Evolutionary conservation across 2,888 invertebrate genomes (phyloP).

Genomic region (Abrostola triplasia): DNA sequence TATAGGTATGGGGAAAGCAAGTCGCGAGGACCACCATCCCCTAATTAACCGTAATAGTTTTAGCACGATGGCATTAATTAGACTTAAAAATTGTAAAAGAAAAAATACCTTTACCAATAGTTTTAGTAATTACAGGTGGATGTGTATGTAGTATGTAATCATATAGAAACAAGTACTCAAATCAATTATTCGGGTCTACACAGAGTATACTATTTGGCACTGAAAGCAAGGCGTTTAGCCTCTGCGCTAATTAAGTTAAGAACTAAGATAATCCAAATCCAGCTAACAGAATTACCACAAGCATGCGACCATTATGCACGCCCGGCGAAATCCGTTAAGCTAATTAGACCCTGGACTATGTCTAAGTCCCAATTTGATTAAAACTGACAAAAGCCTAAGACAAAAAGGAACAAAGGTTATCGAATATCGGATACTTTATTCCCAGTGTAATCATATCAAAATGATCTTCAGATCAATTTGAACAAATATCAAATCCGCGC

Average conservation of each 20-base stretch:
- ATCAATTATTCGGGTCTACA: conserved; percentile 2
- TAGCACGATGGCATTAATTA: no score
- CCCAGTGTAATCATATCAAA: background rate
- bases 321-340: background rate
- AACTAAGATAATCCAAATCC: conserved; percentile 6
- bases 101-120: no score
- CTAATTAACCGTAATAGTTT: no score
- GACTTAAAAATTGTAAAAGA: no score
- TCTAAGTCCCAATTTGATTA: background rate
- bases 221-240: conserved; percentile 6
- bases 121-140: no score
- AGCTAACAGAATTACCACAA: conserved; percentile 2
- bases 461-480: conserved; percentile 7
- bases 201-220: conserved; percentile 2
- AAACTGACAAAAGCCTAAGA: background rate
- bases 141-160: no score
- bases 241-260: conserved; percentile 4
- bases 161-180: background rate
- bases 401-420: background rate
- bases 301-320: conserved; percentile 4
- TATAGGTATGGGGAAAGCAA: no score
- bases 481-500: conserved; percentile 14
- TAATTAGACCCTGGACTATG: background rate
- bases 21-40: no score
- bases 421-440: background rate